phyloP scores from a whole-genome alignment of 64 coral and sea anemone genomes.

The Stylophora pistillata region DNA sequence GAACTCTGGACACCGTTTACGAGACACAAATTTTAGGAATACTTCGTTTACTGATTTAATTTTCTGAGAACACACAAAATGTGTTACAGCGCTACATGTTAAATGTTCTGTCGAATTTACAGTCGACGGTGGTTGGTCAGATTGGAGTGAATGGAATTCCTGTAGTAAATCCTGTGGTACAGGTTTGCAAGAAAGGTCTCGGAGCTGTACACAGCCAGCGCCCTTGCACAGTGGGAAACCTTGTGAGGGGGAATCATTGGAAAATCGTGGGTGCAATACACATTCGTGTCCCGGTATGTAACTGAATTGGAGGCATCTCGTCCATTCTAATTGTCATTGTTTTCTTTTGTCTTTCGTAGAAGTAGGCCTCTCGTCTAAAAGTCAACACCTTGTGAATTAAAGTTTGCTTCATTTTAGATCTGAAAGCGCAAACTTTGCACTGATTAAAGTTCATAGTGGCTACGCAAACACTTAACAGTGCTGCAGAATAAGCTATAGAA shows the following conservation, averaged over 20 bases:
- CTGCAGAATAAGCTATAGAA: too few relatives aligned
- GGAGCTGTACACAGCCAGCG: conserved; percentile 3
- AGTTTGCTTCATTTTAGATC: too few relatives aligned
- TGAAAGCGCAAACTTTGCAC: too few relatives aligned
- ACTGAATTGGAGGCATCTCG: neutral
- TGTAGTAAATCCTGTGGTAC: conserved; percentile 10
- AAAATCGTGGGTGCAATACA: neutral
- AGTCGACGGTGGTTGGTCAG: conserved; percentile 36
- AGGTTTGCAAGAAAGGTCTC: neutral
- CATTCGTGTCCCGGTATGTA: neutral
- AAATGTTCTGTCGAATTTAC: neutral
- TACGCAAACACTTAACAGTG: too few relatives aligned
- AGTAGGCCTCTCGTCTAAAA: too few relatives aligned
- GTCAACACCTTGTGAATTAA: too few relatives aligned
- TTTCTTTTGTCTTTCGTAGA: too few relatives aligned
- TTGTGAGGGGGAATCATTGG: neutral
- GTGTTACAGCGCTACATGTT: neutral
- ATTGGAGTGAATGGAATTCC: conserved; percentile 3
- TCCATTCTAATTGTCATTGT: neutral
- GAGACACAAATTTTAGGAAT: too few relatives aligned
- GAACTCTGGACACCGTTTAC: too few relatives aligned
- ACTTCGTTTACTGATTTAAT: too few relatives aligned
- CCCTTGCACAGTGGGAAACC: neutral
- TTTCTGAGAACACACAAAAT: neutral
- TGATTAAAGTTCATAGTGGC: too few relatives aligned